phyloP scores from a whole-genome alignment of 1,140 invertebrate species.

The Procambarus virginalis region DNA sequence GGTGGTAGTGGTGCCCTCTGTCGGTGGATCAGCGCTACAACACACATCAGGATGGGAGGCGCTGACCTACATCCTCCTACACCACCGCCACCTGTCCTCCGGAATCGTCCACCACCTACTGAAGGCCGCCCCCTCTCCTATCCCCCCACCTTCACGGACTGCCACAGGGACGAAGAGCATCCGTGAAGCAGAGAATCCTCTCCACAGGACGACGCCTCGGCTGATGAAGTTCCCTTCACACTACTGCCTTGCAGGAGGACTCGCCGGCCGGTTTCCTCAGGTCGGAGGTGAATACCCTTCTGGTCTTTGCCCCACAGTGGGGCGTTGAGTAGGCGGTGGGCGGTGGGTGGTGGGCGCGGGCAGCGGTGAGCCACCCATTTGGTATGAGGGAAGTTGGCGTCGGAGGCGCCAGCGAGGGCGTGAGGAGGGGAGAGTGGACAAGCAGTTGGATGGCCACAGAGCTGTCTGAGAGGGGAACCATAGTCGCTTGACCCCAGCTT shows the following conservation, averaged over 20 bases:
- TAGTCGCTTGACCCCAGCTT: constrained; percentile 64
- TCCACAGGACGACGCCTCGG: not conserved
- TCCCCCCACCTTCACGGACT: not conserved
- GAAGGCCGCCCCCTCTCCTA: not conserved
- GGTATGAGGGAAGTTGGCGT: not conserved
- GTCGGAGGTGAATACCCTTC: constrained; percentile 11
- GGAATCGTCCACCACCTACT: not conserved
- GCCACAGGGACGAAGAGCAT: not conserved
- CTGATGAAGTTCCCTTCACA: constrained; percentile 11
- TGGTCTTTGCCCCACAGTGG: not conserved
- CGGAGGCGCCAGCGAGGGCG: no score
- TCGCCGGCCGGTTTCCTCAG: constrained; percentile 19
- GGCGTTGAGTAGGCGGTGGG: not conserved
- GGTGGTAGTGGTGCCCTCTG: constrained; percentile 19
- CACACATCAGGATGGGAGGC: constrained; percentile 6
- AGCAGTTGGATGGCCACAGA: constrained; percentile 62
- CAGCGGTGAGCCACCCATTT: not conserved
- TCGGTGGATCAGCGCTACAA: constrained; percentile 15
- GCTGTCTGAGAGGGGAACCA: constrained; percentile 65
- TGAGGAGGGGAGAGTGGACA: constrained; percentile 55
- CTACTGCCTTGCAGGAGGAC: constrained; percentile 39
- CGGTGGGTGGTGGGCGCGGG: not conserved
- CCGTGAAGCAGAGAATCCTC: not conserved
- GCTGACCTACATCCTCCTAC: constrained; percentile 37
- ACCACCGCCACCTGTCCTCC: not conserved